Base-by-base conservation (phyloP, 2,113 vertebrate genomes). In the Trematomus loennbergii region DNA sequence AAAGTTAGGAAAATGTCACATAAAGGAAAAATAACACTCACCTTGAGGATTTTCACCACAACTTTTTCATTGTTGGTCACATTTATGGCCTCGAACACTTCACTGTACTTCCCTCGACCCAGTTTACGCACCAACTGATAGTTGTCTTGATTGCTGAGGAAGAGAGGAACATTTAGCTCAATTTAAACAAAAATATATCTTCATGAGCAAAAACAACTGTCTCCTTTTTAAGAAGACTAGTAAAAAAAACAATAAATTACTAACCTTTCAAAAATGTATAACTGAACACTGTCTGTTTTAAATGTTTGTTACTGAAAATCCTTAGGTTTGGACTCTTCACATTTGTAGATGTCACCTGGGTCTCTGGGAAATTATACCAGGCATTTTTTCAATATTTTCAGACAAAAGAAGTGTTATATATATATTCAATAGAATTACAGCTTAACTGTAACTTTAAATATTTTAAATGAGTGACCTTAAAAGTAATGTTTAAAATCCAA, bases 1-100 rank as follows among this genome's bases (percentile, higher is more conserved):
- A 13, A 25, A 7, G 36, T 7, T 1, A 5, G 36, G 4, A 16
- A 54, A 22, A 40, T 40, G 36, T 40, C 36, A 40, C 36, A 25
- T 4, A 40, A 13, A 11, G 17, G 7, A 8, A 5, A 13, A 58
- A 46, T 1, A 6, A 10, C 7, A 43, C 95, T 97, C 91, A 99
- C 98, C 97, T 99, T 99, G 74, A 99, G 97, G 89, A 99, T 99
- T 95, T 99, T 99, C 65, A 99, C 97, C 45, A 99, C 98, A 57
- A 99, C 97, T 84, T 98, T 96, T 90, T 99, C 98, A 36, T 97
- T 99, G 95, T 97, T 99, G 93, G 97, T 99, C 93, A 99, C 97
- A 91, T 99, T 99, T 92, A 99, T 98, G 89, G 98, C 97, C 94
- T 99, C 98, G 53, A 99, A 99, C 33, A 99, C 98, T 94, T 99